Percentiles rank a stretch among this genome's conserved stretches.
phyloP scores from a whole-genome alignment of 2,113 vertebrate genomes.

The Mus spicilegus region DNA sequence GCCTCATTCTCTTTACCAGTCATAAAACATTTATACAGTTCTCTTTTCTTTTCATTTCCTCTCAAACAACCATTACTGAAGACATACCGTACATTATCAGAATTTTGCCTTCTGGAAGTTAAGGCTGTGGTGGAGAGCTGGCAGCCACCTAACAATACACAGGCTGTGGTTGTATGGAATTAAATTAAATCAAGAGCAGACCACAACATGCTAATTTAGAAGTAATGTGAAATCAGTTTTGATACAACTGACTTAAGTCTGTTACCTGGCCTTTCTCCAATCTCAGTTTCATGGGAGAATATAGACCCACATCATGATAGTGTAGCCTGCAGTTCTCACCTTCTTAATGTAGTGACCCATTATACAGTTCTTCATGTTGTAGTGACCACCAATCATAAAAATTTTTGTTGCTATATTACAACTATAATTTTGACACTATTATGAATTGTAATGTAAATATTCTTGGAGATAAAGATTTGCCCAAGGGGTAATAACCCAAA shows the following conservation, averaged over 20 bases:
- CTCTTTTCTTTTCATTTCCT: constrained; percentile 12
- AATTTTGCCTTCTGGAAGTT: not conserved
- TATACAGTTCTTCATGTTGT: not conserved
- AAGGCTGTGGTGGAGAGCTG: not conserved
- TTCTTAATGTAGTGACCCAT: not conserved
- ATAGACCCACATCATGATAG: not conserved
- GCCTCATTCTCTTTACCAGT: not conserved
- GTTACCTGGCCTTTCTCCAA: not conserved
- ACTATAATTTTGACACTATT: not conserved
- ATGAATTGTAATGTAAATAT: not conserved
- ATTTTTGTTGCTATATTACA: not conserved
- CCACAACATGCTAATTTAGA: not conserved
- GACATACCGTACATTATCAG: not conserved
- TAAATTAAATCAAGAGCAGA: not conserved
- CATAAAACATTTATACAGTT: not conserved
- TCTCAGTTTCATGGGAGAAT: not conserved
- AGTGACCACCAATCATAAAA: not conserved
- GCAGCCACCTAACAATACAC: not conserved
- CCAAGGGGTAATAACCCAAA: not conserved
- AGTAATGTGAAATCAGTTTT: not conserved
- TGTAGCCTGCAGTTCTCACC: not conserved
- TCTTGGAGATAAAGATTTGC: not conserved
- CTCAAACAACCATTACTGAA: constrained; percentile 8
- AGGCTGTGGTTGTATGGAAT: not conserved
- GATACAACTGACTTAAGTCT: not conserved